phyloP scores from a whole-genome alignment of 2,797 vertebrate species.

The Bothrops alternatus region DNA sequence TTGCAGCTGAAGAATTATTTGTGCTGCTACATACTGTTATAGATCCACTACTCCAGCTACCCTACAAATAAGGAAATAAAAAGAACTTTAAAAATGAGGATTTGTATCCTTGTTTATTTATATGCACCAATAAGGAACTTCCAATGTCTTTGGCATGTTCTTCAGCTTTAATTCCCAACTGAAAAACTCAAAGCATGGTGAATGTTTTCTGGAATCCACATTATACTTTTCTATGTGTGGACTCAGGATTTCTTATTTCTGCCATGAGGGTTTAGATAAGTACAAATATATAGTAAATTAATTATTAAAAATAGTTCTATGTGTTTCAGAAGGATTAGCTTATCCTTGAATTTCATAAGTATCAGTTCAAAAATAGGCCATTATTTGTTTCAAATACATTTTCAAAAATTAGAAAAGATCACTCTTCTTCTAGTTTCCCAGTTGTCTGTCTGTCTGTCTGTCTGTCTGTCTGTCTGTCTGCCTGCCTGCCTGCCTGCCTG shows the following conservation, averaged over 20 bases:
- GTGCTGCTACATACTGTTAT: neutral
- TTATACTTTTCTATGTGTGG: neutral
- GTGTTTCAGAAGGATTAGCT: neutral
- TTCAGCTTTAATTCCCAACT: neutral
- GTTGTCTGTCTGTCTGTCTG: neutral
- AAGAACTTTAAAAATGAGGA: neutral
- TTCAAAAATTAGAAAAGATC: neutral
- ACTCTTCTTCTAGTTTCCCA: neutral
- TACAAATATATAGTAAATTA: neutral
- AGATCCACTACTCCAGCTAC: neutral
- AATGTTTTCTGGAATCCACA: neutral
- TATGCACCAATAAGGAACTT: neutral
- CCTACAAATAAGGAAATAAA: neutral
- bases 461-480: neutral
- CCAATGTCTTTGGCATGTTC: neutral
- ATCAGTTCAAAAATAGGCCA: neutral
- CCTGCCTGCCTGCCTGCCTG: too few species aligned
- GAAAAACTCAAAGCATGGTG: neutral
- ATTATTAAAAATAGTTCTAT: neutral
- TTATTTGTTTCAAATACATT: neutral
- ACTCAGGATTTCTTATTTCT: neutral
- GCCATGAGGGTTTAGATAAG: neutral
- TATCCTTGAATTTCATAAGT: neutral
- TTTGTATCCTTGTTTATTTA: neutral
- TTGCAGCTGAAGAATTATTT: neutral